A percentile compares a stretch with the other conserved stretches of the same genome.
These are phyloP conservation scores for Trisateles emortualis DNA, from an alignment of 2,888 invertebrate species.

Conservation along the genomic window DNA sequence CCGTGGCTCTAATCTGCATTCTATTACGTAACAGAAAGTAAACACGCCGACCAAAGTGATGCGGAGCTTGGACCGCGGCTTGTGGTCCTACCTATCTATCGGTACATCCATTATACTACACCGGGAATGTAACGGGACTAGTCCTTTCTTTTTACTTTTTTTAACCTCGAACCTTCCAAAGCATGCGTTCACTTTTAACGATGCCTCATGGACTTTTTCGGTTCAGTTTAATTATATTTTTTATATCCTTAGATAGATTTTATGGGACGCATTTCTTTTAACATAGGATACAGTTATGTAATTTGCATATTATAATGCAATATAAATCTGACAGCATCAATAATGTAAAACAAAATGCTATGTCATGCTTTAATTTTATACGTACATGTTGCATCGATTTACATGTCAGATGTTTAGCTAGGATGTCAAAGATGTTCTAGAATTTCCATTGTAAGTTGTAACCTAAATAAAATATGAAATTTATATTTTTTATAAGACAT, in stretches of 20 bases:
- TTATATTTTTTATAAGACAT: too few species aligned
- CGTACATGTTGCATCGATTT: neutral
- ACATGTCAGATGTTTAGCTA: neutral
- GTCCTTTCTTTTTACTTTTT: conserved; percentile 77
- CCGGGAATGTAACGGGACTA: conserved; percentile 79
- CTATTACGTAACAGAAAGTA: conserved; percentile 41
- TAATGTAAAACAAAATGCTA: neutral
- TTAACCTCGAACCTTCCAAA: conserved; percentile 63
- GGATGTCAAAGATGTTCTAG: too few species aligned
- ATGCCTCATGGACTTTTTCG: conserved; percentile 46
- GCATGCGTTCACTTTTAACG: conserved; percentile 83
- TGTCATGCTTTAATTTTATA: neutral
- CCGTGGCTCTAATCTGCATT: conserved; percentile 6
- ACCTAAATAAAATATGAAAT: too few species aligned
- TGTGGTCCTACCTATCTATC: conserved; percentile 39
- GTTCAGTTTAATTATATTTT: conserved; percentile 10
- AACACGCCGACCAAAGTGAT: conserved; percentile 20
- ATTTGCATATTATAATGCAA: conserved; percentile 8
- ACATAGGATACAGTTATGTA: conserved; percentile 4
- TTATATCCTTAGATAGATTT: neutral
- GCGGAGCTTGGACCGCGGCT: conserved; percentile 17
- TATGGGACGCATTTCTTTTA: neutral
- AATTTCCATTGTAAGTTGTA: too few species aligned
- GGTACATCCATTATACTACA: conserved; percentile 55
- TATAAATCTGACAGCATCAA: neutral